Conservation (phyloP, 2,797 vertebrate genomes). For the Clarias laeviceps region DNA sequence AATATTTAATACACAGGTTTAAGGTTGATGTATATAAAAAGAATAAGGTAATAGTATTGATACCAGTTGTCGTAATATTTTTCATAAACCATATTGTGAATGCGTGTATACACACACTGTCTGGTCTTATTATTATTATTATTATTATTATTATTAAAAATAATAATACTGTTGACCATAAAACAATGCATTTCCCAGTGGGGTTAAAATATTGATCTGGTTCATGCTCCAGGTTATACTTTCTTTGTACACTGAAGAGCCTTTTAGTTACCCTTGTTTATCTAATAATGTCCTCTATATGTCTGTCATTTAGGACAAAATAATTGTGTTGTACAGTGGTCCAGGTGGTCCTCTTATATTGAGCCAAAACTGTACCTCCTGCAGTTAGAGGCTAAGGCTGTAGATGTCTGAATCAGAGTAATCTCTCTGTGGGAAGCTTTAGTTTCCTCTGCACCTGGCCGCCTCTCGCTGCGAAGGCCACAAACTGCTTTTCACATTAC, state of each 20-base stretch:
- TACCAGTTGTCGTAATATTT: background rate
- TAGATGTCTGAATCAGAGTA: slow-evolving; percentile 13
- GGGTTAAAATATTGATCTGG: background rate
- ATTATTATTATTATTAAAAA: too few species aligned
- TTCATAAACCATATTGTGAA: too few species aligned
- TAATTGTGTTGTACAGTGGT: background rate
- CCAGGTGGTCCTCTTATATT: background rate
- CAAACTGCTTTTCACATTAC: slow-evolving; percentile 17
- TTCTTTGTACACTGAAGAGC: background rate
- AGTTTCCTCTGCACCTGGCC: slow-evolving; percentile 24
- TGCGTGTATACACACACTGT: background rate
- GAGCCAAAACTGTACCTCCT: background rate
- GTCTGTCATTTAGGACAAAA: background rate
- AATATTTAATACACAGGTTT: background rate
- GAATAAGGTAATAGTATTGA: background rate
- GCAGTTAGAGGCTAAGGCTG: background rate
- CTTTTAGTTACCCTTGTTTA: slow-evolving; percentile 7
- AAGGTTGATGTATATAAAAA: slow-evolving; percentile 1
- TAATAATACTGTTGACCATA: background rate
- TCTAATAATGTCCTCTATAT: background rate
- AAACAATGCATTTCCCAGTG: background rate
- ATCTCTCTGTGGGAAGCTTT: slow-evolving; percentile 3
- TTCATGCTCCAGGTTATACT: background rate
- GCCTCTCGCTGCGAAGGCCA: background rate
- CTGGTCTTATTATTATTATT: too few species aligned